Evolutionary conservation across 2,113 vertebrate species (phyloP).

Genomic region (Macaca mulatta): DNA sequence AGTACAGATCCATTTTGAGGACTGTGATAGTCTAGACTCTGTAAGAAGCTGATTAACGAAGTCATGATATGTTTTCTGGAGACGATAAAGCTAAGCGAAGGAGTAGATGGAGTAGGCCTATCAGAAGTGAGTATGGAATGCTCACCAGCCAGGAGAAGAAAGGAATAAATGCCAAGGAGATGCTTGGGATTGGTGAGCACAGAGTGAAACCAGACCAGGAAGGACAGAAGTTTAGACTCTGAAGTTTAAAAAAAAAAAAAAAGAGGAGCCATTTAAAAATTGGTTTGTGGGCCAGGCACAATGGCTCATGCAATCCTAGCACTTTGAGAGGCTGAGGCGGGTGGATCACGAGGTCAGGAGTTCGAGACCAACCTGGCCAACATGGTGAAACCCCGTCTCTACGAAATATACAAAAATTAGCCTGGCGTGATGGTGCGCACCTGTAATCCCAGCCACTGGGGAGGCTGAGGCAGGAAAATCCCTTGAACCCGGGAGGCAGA

Average conservation of each 20-base stretch:
- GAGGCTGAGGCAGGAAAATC: background rate
- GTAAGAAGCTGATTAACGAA: background rate
- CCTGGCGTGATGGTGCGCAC: background rate
- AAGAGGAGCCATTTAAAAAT: background rate
- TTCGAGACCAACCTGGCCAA: background rate
- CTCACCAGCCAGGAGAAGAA: background rate
- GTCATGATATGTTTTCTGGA: background rate
- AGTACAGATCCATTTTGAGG: background rate
- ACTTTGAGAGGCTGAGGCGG: background rate
- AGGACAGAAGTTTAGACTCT: background rate
- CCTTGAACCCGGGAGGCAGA: background rate
- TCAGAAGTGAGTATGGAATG: background rate
- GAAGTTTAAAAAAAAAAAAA: background rate
- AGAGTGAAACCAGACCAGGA: background rate
- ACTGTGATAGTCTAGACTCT: background rate
- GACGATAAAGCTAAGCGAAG: background rate
- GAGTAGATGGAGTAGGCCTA: background rate
- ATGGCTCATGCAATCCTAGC: background rate
- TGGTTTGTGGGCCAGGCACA: background rate
- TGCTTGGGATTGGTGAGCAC: background rate
- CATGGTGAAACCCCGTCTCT: background rate
- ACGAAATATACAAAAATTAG: background rate
- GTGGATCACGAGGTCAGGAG: background rate
- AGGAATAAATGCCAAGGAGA: background rate
- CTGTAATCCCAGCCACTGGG: background rate